Conservation (phyloP, 2,888 invertebrate species). For the Chydorus sphaericus region DNA sequence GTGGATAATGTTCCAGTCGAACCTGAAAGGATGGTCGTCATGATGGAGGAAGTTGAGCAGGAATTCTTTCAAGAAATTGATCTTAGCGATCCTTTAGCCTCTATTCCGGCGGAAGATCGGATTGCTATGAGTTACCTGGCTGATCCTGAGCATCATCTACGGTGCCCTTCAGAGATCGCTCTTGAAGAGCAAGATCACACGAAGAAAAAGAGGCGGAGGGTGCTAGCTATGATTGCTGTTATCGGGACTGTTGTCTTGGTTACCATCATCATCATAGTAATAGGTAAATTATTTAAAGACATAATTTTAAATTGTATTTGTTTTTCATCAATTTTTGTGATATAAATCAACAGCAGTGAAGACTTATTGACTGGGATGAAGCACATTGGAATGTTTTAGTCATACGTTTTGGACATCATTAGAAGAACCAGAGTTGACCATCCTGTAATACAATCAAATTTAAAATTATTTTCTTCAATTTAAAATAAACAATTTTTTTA, state of each 20-base stretch:
- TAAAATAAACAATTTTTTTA: conserved; percentile 74
- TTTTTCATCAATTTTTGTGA: not conserved
- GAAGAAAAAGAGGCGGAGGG: no score
- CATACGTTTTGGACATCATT: conserved; percentile 92
- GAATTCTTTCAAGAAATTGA: not conserved
- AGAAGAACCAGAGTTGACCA: conserved; percentile 85
- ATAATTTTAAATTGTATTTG: not conserved
- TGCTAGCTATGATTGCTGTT: not conserved
- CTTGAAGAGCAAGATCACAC: not conserved
- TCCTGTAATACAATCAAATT: conserved; percentile 43
- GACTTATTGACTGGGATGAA: not conserved
- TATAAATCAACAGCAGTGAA: not conserved
- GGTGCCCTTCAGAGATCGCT: not conserved
- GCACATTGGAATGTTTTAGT: not conserved
- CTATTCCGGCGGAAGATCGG: not conserved
- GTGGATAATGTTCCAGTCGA: not conserved
- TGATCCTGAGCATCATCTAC: not conserved
- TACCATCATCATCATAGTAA: not conserved
- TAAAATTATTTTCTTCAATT: not conserved
- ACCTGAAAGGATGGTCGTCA: not conserved
- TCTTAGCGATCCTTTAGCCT: not conserved
- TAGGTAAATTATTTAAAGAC: not conserved
- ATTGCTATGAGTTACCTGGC: not conserved
- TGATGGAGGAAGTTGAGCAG: not conserved
- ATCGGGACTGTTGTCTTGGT: not conserved